Base-by-base conservation (phyloP, 2,888 invertebrate genomes). In the Perizoma affinitatum region DNA sequence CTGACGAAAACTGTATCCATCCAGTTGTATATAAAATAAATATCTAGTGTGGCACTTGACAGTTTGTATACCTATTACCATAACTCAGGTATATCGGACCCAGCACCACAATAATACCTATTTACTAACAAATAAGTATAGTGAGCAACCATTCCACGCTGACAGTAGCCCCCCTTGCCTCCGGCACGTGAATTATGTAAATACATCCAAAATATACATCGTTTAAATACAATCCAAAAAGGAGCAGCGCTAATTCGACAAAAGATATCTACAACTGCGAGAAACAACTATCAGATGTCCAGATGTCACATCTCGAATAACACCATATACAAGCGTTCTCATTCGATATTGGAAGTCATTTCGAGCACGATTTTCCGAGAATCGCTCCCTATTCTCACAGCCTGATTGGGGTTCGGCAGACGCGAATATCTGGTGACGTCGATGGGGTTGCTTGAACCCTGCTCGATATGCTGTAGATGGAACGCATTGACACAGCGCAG, bases 131-230 rank as follows among this genome's bases (percentile, higher is more conserved):
- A 83, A 80, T 82, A 62, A 66, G 65, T 67, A 84, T 87, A 90
- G 83, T 91, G 92, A 92, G 92, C 92, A 91, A 91, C 87, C 90
- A 85, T 87, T 87, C 83, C 76, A 82, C 83, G 79, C 78, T 76
- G 80, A 77, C 82, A 76, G 77, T 80, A 77, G 81, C 71, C 73
- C 73, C 79, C 76, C 73, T 74, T 78, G 81, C 79, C 74, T 79
- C 76, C 74, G 69, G 65, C 68, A 68, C 75, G 71, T 68, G 71
- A 65, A 68, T 71, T 74, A 79, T 88, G 88, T 90, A 90, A 89
- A 90, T 86, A 87, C 86, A 86, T 91, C 87, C 88, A 91, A 91
- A 92, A 90, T 90, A 91, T 90, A 90, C 84, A 86, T 82, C 68
- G 69, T 69, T 74, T 69, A 71, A 76, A 79, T 78, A 84, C 78